These are phyloP conservation scores for Eulemur rubriventer DNA, from an alignment of 2,797 vertebrate species.

Conservation along the genomic window DNA sequence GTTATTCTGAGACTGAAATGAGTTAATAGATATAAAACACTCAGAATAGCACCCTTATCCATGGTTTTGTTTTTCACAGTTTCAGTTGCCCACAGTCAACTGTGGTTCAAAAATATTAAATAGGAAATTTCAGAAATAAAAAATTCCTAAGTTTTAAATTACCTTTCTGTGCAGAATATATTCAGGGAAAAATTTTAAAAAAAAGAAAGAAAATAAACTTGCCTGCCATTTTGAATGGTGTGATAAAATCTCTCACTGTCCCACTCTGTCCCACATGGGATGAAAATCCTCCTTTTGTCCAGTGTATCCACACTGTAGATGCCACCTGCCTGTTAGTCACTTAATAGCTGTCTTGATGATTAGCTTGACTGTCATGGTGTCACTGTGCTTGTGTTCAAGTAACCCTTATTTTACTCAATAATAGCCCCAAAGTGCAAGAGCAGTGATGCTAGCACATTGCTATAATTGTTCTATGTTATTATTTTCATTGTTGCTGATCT, in stretches of 20 bases:
- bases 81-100: neutral
- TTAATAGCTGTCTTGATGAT: neutral
- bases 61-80: neutral
- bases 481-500: neutral
- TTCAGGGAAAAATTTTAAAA: too few species aligned
- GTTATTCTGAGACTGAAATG: slow-evolving; percentile 6
- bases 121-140: neutral
- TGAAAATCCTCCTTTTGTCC: neutral
- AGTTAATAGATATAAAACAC: neutral
- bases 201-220: neutral
- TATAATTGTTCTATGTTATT: neutral
- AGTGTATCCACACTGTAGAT: neutral
- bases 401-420: neutral
- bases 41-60: neutral
- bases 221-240: neutral
- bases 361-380: neutral
- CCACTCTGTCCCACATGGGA: neutral
- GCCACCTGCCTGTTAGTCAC: neutral
- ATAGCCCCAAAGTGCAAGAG: neutral
- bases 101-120: neutral
- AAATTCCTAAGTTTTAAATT: neutral
- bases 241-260: neutral
- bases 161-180: too few species aligned
- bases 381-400: neutral
- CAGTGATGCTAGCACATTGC: neutral